Evolutionary conservation across 2,797 vertebrate species (phyloP), one percentile per base, ranked within the genome.

Genomic region (Huso huso): DNA sequence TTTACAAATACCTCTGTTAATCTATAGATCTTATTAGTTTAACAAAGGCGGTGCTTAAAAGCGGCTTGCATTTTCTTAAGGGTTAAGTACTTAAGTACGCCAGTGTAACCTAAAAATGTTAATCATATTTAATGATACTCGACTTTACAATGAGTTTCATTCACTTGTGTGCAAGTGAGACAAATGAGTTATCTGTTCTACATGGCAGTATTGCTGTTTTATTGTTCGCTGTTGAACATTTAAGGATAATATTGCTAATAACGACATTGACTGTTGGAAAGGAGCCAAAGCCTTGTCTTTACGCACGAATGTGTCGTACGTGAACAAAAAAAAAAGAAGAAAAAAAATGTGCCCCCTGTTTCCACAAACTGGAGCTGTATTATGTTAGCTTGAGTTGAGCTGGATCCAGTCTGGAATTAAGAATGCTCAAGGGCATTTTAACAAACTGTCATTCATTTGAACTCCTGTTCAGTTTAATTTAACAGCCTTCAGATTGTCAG

Each of bases 371-470:
- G 68, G 62, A 76, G 15, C 49, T 69, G 71, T 72, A 64, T 74
- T 79, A 71, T 75, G 66, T 77, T 71, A 74, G 73, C 48, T 4
- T 66, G 70, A 67, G 71, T 13, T 75, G 74, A 78, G 75, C 74
- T 3, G 6, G 69, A 70, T 73, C 67, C 64, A 62, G 59, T 71
- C 70, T 78, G 74, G 73, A 77, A 77, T 75, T 75, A 78, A 70
- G 70, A 80, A 64, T 66, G 69, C 73, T 78, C 66, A 70, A 48
- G 67, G 70, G 73, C 73, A 67, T 74, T 77, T 76, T 75, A 77
- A 77, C 73, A 77, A 78, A 75, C 71, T 76, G 73, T 79, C 77
- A 74, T 73, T 84, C 80, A 74, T 70, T 77, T 78, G 74, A 81
- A 72, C 74, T 78, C 63, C 81, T 76, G 78, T 69, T 71, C 62